phyloP scores from a whole-genome alignment of 2,113 vertebrate genomes.

The Uria aalge region DNA sequence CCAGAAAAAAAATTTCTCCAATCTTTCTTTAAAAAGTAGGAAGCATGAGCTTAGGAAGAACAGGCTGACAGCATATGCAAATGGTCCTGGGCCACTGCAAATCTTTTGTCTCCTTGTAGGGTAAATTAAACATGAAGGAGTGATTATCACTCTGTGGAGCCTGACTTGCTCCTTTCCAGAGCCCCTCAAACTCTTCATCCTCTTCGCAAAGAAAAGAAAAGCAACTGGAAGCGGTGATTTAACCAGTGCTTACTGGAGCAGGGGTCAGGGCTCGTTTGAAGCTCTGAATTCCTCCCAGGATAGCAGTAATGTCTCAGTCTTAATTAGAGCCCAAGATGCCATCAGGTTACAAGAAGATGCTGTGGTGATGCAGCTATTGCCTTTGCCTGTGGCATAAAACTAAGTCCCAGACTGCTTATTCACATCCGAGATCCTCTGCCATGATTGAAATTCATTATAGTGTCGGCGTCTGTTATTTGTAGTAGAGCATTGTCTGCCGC shows the following conservation, averaged over 20 bases:
- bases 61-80: not conserved
- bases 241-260: not conserved
- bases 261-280: not conserved
- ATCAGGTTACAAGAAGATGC: not conserved
- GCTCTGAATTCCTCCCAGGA: not conserved
- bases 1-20: not conserved
- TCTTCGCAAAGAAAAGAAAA: not conserved
- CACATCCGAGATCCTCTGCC: not conserved
- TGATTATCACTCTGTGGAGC: not conserved
- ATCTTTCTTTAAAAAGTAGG: not conserved
- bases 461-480: not conserved
- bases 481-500: not conserved
- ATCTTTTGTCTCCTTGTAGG: rapidly evolving
- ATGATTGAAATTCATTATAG: not conserved
- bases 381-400: not conserved
- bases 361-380: not conserved
- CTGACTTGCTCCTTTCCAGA: not conserved
- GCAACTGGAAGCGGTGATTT: not conserved
- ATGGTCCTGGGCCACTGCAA: rapidly evolving
- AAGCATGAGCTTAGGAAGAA: not conserved
- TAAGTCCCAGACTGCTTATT: not conserved
- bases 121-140: not conserved
- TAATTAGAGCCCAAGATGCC: not conserved
- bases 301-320: not conserved
- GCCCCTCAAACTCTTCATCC: not conserved